Evolutionary conservation across 2,113 vertebrate genomes (phyloP).

Genomic region (Onychostruthus taczanowskii): DNA sequence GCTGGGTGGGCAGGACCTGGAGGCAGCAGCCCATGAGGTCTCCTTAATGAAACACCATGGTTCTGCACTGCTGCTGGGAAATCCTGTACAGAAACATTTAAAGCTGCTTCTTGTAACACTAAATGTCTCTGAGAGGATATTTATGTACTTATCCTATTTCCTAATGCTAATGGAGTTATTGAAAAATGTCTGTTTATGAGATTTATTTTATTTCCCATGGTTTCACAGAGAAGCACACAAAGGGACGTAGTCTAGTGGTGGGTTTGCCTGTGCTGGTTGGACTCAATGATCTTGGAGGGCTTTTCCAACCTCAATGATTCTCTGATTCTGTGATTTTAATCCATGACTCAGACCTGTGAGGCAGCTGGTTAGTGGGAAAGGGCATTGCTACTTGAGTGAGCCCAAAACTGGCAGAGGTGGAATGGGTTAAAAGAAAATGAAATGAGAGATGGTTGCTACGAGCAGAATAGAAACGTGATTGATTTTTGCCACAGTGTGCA

Average conservation of each 20-base stretch:
- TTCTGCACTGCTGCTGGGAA: neutral
- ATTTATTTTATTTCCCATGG: neutral
- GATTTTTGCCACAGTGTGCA: conserved; percentile 20
- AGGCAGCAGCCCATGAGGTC: neutral
- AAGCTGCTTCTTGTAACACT: neutral
- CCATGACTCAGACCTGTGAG: neutral
- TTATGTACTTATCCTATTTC: neutral
- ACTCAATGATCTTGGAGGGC: neutral
- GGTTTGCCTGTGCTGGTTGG: neutral
- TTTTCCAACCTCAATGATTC: neutral
- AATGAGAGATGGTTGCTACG: neutral
- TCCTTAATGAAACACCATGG: neutral
- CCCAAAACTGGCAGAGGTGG: neutral
- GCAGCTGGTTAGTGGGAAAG: neutral
- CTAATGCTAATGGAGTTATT: neutral
- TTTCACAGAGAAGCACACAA: neutral
- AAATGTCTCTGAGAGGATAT: neutral
- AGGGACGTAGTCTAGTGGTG: neutral
- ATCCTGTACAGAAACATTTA: neutral
- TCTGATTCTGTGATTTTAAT: neutral
- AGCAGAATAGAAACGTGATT: neutral
- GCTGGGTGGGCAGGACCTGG: neutral
- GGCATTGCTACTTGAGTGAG: neutral
- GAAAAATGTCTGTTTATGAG: neutral
- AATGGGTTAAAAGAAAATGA: conserved; percentile 31